phyloP scores from a whole-genome alignment of 1,140 invertebrate species.

The Himalopsyche phryganea region DNA sequence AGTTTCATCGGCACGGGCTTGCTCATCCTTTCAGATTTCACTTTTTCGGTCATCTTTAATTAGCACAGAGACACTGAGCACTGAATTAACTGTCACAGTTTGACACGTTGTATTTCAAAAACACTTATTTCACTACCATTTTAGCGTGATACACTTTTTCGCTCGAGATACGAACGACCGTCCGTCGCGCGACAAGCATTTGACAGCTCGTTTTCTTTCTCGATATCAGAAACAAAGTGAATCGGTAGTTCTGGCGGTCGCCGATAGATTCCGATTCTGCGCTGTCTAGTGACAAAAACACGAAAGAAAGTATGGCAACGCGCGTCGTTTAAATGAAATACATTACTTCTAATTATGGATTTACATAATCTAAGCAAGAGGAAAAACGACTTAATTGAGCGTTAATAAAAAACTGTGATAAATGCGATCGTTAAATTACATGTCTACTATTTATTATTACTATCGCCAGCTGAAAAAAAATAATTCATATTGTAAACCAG shows the following conservation, averaged over 20 bases:
- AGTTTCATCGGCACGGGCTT: constrained; percentile 92
- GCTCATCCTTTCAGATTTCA: constrained; percentile 53
- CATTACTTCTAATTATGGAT: no score
- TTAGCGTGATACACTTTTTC: constrained; percentile 11
- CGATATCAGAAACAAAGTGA: constrained; percentile 19
- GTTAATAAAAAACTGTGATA: no score
- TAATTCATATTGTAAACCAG: no score
- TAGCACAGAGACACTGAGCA: constrained; percentile 13
- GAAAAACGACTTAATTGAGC: no score
- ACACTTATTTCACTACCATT: constrained; percentile 22
- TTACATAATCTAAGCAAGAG: no score
- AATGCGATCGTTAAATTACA: no score
- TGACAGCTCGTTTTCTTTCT: constrained; percentile 16
- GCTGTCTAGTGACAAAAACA: no score
- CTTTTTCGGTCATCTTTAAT: constrained; percentile 53
- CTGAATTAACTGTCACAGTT: constrained; percentile 6
- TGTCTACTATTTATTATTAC: no score
- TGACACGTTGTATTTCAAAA: constrained; percentile 5
- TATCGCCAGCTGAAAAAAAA: no score
- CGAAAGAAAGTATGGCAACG: no score
- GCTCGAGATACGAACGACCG: constrained; percentile 2
- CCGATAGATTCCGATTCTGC: no score
- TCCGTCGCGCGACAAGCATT: constrained; percentile 4
- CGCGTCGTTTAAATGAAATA: no score
- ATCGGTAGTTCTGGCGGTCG: not conserved